These are phyloP conservation scores for Orcinus orca DNA, from an alignment of 2,113 vertebrate species.

Conservation along the genomic window DNA sequence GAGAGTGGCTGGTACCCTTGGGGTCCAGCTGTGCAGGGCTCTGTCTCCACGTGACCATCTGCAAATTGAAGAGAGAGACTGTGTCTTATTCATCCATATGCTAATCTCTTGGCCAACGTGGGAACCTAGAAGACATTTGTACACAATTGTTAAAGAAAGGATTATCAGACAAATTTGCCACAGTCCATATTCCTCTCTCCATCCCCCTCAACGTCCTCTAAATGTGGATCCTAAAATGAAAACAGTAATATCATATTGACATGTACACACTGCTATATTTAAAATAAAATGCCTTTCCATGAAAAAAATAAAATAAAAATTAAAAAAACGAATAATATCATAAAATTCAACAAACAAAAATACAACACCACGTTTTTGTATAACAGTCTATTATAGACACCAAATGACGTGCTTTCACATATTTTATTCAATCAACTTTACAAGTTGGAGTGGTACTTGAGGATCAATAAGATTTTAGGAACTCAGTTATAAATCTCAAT, in stretches of 20 bases:
- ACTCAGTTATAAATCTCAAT: neutral
- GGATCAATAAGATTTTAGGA: neutral
- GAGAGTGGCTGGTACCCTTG: neutral
- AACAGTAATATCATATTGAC: neutral
- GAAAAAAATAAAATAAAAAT: too few species aligned
- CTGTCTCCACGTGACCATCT: neutral
- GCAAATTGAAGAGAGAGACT: neutral
- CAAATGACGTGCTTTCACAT: rapidly evolving
- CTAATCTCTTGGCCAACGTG: neutral
- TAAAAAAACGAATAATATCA: neutral
- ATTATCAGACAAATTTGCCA: neutral
- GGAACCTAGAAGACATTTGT: neutral
- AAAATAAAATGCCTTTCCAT: neutral
- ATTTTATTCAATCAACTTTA: neutral
- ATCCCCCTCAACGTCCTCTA: neutral
- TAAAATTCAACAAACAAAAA: neutral
- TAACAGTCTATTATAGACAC: neutral
- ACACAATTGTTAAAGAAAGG: neutral
- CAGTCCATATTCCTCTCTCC: neutral
- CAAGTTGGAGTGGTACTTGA: neutral
- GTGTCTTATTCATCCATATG: neutral
- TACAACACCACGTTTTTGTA: neutral
- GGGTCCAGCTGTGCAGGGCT: neutral
- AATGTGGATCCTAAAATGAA: neutral
- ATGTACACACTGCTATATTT: neutral